Evolutionary conservation across 2,888 invertebrate species (phyloP), one percentile per base, ranked within the genome.

Genomic region (Parascotia fuliginaria): DNA sequence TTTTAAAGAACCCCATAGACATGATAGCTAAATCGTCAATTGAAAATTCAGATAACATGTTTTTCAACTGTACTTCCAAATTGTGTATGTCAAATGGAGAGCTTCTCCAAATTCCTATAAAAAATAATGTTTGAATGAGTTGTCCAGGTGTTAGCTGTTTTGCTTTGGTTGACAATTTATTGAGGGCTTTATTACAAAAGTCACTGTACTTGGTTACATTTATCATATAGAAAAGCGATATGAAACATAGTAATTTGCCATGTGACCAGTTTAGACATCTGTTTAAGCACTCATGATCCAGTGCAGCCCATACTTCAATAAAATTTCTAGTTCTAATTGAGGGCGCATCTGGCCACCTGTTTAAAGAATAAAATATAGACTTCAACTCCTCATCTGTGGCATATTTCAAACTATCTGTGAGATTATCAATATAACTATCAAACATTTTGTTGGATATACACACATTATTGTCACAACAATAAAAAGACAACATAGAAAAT

Each of bases 1-100:
- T 95, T 87, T 96, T 96, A 70, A 97, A 97, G 78, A 95, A 96
- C 0, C 95, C 96, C 94, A 96, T 94, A 3, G 95, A 93, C 63
- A 95, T 92, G 9, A 97, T 92, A 9, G 94, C 95, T 49, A 96
- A 79, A 74, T 97, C 96, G 60, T 95, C 93, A 4, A 95, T 63
- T 14, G 87, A 91, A 74, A 96, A 93, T 15, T 93, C 73, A 5
- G 93, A 70, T n/a, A 95, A 86, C 44, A 84, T 81, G 2, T 90
- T 74, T 22, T 89, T 80, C 44, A 95, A 68, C 32, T 90, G 87
- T 38, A 93, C 75, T 84, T 96, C 96, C 42, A 95, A 88, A 63
- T 95, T 94, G 62, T 95, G 95, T 86, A 95, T 93, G 39, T 94
- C 93, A 50, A 93, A 81, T 6, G 93, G 80, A 3, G 93, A 77